Evolutionary conservation across 1,140 invertebrate species (phyloP), one percentile per base, ranked within the genome.

Genomic region (Zaprionus africanus): DNA sequence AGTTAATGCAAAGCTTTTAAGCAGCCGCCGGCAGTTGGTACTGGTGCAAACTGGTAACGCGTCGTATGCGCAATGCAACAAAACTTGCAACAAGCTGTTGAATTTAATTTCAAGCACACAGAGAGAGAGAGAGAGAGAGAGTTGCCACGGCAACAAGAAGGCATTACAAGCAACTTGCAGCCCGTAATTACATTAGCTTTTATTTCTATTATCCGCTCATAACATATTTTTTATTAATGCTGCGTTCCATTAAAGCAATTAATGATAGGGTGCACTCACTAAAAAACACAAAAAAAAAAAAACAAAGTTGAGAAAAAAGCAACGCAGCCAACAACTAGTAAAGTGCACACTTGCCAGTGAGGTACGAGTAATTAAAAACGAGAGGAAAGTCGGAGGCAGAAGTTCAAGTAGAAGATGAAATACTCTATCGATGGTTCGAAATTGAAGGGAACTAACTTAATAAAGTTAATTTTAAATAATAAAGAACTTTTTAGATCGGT

Each of bases 1-100:
- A 86, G 79, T 86, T 86, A 86, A 86, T 86, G 83, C 79, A 86
- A 86, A 86, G 83, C 83, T 87, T 86, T 86, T 86, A 86, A 86
- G 82, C 72, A 87, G 72, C 82, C 79, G 74, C 66, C 71, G 71
- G 73, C 70, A 76, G 82, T 81, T 65, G 61, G n/a, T 57, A 67
- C 51, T 49, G 13, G 53, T 12, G 1, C 22, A 22, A 17, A 54
- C 28, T 51, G 12, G 28, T 69, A 70, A 64, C 78, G 63, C 58
- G 53, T 63, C 63, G 75, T 67, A 68, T 68, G 63, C 63, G 64
- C 78, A 79, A 79, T 87, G 79, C 72, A 74, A 65, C 31, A 43
- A 22, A 41, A 57, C 19, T 58, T 22, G 59, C 73, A 70, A 64
- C 73, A 66, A 57, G 73, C 66, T 79, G 76, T 68, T 67, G 83